These are phyloP conservation scores for Drosophila baimaii DNA, from an alignment of 1,140 invertebrate genomes.

Conservation along the genomic window DNA sequence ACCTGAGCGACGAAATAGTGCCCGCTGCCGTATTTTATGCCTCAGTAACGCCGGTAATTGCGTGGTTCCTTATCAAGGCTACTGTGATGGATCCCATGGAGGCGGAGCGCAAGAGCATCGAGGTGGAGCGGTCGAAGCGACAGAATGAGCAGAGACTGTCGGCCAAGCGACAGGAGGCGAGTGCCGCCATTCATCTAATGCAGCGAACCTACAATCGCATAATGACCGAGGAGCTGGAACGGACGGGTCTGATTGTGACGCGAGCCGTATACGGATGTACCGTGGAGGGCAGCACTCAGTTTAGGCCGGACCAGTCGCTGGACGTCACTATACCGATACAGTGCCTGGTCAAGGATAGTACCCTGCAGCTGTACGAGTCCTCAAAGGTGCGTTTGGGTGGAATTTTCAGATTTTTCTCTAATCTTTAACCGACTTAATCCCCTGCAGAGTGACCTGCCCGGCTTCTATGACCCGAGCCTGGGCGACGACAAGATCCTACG, in stretches of 20 bases:
- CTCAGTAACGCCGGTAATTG: constrained; percentile 92
- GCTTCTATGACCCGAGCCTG: constrained; percentile 98
- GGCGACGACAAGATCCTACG: constrained; percentile 96
- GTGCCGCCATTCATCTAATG: constrained; percentile 95
- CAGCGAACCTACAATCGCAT: constrained; percentile 91
- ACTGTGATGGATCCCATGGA: constrained; percentile 94
- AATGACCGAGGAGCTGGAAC: constrained; percentile 90
- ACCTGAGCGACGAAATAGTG: constrained; percentile 94
- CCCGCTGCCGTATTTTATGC: constrained; percentile 97
- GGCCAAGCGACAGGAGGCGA: constrained; percentile 92
- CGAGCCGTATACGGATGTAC: constrained; percentile 93
- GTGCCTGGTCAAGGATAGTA: constrained; percentile 96
- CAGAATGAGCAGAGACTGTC: constrained; percentile 89
- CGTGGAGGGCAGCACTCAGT: constrained; percentile 79
- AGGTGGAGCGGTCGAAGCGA: constrained; percentile 90
- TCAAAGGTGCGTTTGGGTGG: constrained; percentile 89
- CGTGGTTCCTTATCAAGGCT: constrained; percentile 92
- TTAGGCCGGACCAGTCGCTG: constrained; percentile 86
- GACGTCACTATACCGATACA: constrained; percentile 97
- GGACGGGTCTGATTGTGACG: constrained; percentile 93
- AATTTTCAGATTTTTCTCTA: rapidly evolving
- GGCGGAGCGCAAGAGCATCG: constrained; percentile 90
- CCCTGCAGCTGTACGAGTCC: constrained; percentile 92
- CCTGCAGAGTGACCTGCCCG: constrained; percentile 94
- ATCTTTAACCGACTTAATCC: not conserved